Evolutionary conservation across 2,113 vertebrate genomes (phyloP), one percentile per base, ranked within the genome.

Genomic region (Tragulus kanchil): DNA sequence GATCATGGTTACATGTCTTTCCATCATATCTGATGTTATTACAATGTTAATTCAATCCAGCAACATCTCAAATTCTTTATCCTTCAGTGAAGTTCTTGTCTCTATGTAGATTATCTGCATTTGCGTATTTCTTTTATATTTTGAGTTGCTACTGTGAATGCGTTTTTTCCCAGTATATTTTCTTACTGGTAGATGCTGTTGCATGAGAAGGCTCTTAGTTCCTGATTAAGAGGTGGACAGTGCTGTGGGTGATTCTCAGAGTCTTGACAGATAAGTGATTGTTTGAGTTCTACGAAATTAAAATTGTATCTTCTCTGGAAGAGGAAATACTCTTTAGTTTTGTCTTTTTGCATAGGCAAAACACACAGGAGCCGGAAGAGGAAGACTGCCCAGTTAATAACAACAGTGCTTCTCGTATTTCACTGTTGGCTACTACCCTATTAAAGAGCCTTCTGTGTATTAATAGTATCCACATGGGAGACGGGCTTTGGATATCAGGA

Each of bases 291-390:
- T 58, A 92, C 3, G 56, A 65, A 62, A 92, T 94, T 75, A 92
- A 90, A 94, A 94, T 69, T 6, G 64, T 52, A 84, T 52, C 69
- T 85, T 95, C 16, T 67, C 67, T 4, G 56, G 52, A 87, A 92
- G 79, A 96, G 69, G 45, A 97, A 89, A 58, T 42, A 58, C 8
- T 78, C 50, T 87, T 50, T 26, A 4, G 54, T 94, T 82, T 42
- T 86, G 8, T 69, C n/a, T 96, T 87, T 96, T 95, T 94, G 89
- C 94, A 95, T 85, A 95, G 52, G 92, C 69, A 95, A 96, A 97
- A 88, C 85, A 19, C 1, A 0, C 26, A 16, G 42, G 77, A 65
- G 67, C 36, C 77, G 59, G 61, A 65, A 73, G 62, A 78, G 12
- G 36, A 87, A 65, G 54, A 26, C 36, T 56, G 25, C 16, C 69